Evolutionary conservation across 2,113 vertebrate species (phyloP), one percentile per base, ranked within the genome.

Genomic region (Gasterosteus nipponicus): DNA sequence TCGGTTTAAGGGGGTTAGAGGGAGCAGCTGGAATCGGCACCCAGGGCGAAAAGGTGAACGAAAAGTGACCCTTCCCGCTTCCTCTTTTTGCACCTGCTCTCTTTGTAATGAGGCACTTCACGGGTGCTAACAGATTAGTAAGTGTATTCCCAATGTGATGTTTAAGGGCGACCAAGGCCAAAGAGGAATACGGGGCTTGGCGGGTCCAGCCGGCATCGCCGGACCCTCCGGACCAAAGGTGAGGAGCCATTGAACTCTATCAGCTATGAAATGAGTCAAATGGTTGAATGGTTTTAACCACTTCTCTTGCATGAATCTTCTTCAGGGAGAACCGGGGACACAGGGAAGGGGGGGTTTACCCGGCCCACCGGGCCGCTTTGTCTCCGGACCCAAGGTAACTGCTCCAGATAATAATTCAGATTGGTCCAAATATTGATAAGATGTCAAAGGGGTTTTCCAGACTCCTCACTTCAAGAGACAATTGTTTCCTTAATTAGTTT

Each of bases 191-290:
- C 89, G 95, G 86, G 96, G 96, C 49, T 89, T 98, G 87, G 75
- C 91, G 41, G 96, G 96, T 75, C 94, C 95, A 53, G 78, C 93
- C 53, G 96, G 96, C 68, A 81, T 93, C 19, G 75, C 95, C 76
- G 96, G 96, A 79, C 95, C 96, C 56, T 92, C 92, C 9, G 96
- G 96, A 82, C 86, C 96, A 86, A 97, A 97, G 92, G 96, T 96
- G 76, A 84, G 78, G 61, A 19, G 77, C 18, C 2, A 18, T 62
- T 22, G 1, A 63, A 8, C 14, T 11, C 41, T 0, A 35, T 75
- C n/a, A 33, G 9, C 39, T 42, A 1, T 22, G 57, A 11, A 38
- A 22, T 46, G 6, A 16, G 10, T 57, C 10, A 10, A 22, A 67
- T 9, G 10, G 9, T 47, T 57, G 5, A 18, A 18, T 35, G n/a